A percentile compares a stretch with the other conserved stretches of the same genome.
Evolutionary conservation across 1,140 invertebrate genomes (phyloP).

Genomic region (Dryas iulia): DNA sequence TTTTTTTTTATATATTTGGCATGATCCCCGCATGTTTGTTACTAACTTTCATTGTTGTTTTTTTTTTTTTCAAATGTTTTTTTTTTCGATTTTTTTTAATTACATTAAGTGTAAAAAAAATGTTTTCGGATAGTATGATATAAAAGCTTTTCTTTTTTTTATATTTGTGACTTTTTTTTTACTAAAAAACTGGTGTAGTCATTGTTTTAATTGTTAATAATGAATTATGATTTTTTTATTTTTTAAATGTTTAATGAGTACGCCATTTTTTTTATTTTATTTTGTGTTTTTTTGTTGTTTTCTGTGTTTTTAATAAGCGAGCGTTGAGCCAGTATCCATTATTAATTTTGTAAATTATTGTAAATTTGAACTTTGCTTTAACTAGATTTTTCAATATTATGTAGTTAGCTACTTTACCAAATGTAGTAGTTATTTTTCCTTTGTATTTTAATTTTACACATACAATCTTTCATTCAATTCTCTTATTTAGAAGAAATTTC

Average conservation of each 20-base stretch:
- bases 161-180: slow-evolving; percentile 8
- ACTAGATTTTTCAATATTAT: slow-evolving; percentile 30
- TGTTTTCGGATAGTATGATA: not conserved
- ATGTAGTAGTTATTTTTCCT: not conserved
- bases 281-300: slow-evolving; percentile 35
- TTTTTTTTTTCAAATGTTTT: not conserved
- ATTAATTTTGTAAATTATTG: slow-evolving; percentile 32
- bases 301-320: slow-evolving; percentile 46
- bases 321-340: slow-evolving; percentile 50
- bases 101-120: not conserved
- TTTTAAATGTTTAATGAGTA: not conserved
- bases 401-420: slow-evolving; percentile 22
- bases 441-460: not conserved
- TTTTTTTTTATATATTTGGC: slow-evolving; percentile 5
- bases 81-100: not conserved
- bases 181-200: not conserved
- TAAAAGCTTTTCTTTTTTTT: slow-evolving; percentile 14
- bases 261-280: not conserved
- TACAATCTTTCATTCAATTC: not conserved
- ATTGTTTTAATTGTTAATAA: too few relatives aligned
- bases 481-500: not conserved
- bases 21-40: slow-evolving; percentile 42
- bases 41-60: slow-evolving; percentile 25
- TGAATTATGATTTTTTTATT: too few relatives aligned
- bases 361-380: slow-evolving; percentile 6